Conservation (phyloP, 2,797 vertebrate genomes). For the Phylloscopus collybita region DNA sequence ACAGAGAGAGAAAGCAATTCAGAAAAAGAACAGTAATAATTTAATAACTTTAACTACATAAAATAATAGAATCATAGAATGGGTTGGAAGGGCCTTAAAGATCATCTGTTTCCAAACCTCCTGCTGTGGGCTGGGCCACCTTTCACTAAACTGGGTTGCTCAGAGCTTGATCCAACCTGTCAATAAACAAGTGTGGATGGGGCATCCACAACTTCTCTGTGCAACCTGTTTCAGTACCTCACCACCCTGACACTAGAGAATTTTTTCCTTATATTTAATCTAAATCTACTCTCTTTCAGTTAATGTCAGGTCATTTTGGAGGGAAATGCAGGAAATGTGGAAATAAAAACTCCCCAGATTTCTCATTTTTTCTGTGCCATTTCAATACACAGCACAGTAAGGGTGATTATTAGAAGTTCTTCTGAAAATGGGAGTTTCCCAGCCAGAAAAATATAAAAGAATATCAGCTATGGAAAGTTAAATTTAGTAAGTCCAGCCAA, state of each 20-base stretch:
- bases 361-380: background rate
- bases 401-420: background rate
- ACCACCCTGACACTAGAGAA: background rate
- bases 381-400: background rate
- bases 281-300: background rate
- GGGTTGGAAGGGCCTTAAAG: background rate
- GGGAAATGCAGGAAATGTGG: background rate
- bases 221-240: background rate
- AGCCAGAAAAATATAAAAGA: background rate
- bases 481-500: background rate
- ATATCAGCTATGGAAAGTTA: background rate
- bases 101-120: background rate
- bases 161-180: background rate
- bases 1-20: background rate
- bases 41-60: background rate
- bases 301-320: background rate
- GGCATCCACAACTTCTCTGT: background rate
- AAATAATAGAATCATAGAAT: background rate
- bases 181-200: fast-evolving
- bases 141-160: background rate
- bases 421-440: constrained; percentile 8
- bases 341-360: background rate
- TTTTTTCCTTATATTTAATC: background rate
- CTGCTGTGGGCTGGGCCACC: background rate
- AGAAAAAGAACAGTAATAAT: background rate